Evolutionary conservation across 2,113 vertebrate species (phyloP).

Genomic region (Capreolus pygargus): DNA sequence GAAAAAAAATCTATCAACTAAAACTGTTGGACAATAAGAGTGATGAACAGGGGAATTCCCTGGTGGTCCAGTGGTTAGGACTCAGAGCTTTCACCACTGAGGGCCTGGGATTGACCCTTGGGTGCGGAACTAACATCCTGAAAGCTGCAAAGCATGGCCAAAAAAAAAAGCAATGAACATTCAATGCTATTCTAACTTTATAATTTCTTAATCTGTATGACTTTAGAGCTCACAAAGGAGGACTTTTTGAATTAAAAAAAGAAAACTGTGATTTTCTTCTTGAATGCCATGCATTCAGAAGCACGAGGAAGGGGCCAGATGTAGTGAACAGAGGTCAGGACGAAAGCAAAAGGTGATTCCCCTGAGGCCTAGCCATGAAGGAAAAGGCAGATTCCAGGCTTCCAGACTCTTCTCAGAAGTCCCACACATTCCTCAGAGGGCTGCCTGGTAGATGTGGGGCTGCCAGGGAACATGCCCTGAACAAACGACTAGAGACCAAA

Average conservation of each 20-base stretch:
- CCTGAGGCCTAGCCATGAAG: not conserved
- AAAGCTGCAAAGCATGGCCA: not conserved
- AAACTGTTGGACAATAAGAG: not conserved
- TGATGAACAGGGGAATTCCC: not conserved
- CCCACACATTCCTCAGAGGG: not conserved
- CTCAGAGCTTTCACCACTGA: not conserved
- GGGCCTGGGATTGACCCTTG: not conserved
- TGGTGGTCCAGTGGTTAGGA: not conserved
- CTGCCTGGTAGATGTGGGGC: not conserved
- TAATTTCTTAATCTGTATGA: not conserved
- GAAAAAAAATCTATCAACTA: not conserved
- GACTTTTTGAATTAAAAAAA: not conserved
- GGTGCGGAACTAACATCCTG: not conserved
- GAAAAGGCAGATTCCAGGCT: not conserved
- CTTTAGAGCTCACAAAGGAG: not conserved
- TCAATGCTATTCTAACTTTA: not conserved
- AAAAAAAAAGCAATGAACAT: not conserved
- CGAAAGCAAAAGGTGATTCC: rapidly evolving
- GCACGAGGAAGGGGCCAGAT: not conserved
- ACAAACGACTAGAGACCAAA: not conserved
- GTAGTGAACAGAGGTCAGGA: not conserved
- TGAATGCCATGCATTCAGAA: not conserved
- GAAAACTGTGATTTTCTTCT: not conserved
- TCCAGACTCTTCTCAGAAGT: not conserved
- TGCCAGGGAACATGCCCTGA: not conserved